Evolutionary conservation across 1,140 invertebrate species (phyloP), one percentile per base, ranked within the genome.

Genomic region (Trachymyrmex septentrionalis): DNA sequence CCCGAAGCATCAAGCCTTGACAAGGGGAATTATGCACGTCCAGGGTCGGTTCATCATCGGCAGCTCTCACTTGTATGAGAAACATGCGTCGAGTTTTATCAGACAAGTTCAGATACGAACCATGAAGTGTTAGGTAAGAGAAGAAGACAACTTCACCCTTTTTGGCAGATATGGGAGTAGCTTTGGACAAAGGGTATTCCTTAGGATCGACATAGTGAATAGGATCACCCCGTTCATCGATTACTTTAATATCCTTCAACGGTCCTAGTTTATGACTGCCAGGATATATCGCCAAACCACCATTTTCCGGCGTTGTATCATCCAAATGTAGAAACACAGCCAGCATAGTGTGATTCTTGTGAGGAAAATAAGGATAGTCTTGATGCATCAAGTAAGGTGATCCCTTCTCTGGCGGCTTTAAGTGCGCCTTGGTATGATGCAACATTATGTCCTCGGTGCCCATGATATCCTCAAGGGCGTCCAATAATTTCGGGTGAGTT

Each of bases 351-450:
- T 97, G 95, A 0, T 97, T 96, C 87, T 96, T 95, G 88, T 96
- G 96, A 0, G 96, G 96, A 89, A 97, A 97, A 86, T 97, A 97
- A 53, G 95, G 96, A 89, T 97, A 97, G 82, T 97, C 96, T 89
- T 96, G 96, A 86, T 97, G 96, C 96, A 97, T 96, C 1, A 96
- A 95, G 89, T 96, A 97, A 0, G 96, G 96, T 5, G 96, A 96
- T 10, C 96, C 96, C n/a, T 96, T 96, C 71, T 96, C 95, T 3
- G 96, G 96, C 3, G 96, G 96, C 86, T 97, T 97, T 3, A 95
- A 92, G 76, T 97, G 96, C 0, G 96, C 96, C 90, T 97, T 97
- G 3, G 96, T 97, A 89, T 97, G 96, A 90, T 97, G 96, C 2
- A 97, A 92, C 5, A 96, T 86, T 73, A 97, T 96, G 87, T 97